Conservation (phyloP, 2,113 vertebrate genomes). For the Eonycteris spelaea region DNA sequence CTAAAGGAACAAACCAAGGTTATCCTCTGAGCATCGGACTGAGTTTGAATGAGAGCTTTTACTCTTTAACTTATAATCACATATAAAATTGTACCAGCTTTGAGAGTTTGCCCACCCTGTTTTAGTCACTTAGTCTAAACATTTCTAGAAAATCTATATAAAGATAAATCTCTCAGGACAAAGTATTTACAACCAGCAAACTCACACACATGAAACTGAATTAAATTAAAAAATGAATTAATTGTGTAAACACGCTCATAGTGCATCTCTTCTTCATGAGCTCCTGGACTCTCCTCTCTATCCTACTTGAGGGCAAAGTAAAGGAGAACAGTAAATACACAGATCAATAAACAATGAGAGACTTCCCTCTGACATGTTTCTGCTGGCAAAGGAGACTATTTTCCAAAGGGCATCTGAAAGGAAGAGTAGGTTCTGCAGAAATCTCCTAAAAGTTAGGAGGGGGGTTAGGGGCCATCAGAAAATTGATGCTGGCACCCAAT, state of each 20-base stretch:
- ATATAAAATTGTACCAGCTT: slow-evolving; percentile 81
- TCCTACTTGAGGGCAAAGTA: slow-evolving; percentile 31
- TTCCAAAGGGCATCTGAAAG: slow-evolving; percentile 45
- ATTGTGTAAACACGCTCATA: slow-evolving; percentile 85
- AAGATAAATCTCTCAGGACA: slow-evolving; percentile 87
- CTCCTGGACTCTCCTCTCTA: slow-evolving; percentile 51
- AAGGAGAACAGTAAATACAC: slow-evolving; percentile 17
- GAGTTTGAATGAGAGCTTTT: slow-evolving; percentile 60
- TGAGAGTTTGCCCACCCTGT: slow-evolving; percentile 80
- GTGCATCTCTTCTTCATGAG: slow-evolving; percentile 83
- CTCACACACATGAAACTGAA: slow-evolving; percentile 79
- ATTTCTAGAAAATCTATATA: slow-evolving; percentile 88
- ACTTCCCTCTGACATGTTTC: background rate
- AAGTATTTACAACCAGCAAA: slow-evolving; percentile 87
- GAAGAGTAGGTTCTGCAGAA: background rate
- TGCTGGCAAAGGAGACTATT: slow-evolving; percentile 8
- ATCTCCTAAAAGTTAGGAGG: background rate
- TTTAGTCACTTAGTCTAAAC: slow-evolving; percentile 80
- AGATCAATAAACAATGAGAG: background rate
- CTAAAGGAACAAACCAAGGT: slow-evolving; percentile 65
- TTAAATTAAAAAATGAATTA: slow-evolving; percentile 84
- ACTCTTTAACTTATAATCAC: slow-evolving; percentile 57
- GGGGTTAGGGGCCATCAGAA: background rate
- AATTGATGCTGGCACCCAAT: background rate
- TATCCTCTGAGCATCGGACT: slow-evolving; percentile 79